These are phyloP conservation scores for Branchellion lobata DNA, from an alignment of 2,888 invertebrate genomes.

Conservation along the genomic window DNA sequence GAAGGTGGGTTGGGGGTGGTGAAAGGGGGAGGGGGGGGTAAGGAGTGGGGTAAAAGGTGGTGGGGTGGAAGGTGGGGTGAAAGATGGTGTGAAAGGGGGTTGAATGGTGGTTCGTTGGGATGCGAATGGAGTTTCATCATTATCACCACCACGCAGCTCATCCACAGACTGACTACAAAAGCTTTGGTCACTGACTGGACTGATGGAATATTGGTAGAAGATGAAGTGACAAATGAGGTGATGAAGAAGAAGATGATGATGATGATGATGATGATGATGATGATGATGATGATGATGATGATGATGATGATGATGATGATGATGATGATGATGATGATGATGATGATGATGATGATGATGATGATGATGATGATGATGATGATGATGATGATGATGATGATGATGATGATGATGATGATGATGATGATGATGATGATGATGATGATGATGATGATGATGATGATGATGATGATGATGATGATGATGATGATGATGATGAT, in stretches of 20 bases:
- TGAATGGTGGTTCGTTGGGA: neutral
- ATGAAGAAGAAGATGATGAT: neutral
- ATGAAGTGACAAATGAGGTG: conserved; percentile 59
- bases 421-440: conserved; percentile 57
- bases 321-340: too few species aligned
- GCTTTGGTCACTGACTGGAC: conserved; percentile 62
- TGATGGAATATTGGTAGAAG: conserved; percentile 57
- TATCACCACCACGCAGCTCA: too few species aligned
- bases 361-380: conserved; percentile 58
- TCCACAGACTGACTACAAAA: conserved; percentile 60
- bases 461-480: conserved; percentile 57
- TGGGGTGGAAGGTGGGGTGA: neutral
- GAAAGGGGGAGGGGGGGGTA: neutral
- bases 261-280: conserved; percentile 1
- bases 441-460: conserved; percentile 57
- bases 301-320: neutral
- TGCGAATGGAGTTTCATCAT: neutral
- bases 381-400: conserved; percentile 57
- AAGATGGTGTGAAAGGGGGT: neutral
- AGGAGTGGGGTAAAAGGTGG: neutral
- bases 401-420: conserved; percentile 58
- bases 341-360: conserved; percentile 56
- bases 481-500: conserved; percentile 59
- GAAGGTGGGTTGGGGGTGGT: conserved; percentile 53
- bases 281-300: neutral